These are phyloP conservation scores for Bubo bubo DNA, from an alignment of 2,113 vertebrate species.

Conservation along the genomic window DNA sequence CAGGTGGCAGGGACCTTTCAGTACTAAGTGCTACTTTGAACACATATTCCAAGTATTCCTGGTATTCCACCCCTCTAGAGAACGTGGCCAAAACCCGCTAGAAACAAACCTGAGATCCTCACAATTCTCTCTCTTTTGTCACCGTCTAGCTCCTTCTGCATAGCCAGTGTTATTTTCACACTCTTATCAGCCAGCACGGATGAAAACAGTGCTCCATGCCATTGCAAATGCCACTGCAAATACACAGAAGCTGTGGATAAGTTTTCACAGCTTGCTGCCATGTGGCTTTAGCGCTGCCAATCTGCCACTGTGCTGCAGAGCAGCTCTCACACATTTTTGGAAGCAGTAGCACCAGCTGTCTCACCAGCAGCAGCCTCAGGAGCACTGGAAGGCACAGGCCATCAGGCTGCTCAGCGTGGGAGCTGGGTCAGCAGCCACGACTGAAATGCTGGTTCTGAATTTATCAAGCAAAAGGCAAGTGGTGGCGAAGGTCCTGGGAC, in stretches of 20 bases:
- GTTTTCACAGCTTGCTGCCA: slow-evolving; percentile 27
- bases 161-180: not conserved
- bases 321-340: not conserved
- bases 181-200: not conserved
- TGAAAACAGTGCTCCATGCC: not conserved
- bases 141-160: not conserved
- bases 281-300: slow-evolving; percentile 26
- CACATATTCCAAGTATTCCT: not conserved
- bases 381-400: not conserved
- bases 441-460: not conserved
- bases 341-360: not conserved
- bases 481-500: not conserved
- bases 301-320: not conserved
- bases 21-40: not conserved
- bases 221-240: slow-evolving; percentile 16
- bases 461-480: not conserved
- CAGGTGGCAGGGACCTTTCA: not conserved
- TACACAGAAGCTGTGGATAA: slow-evolving; percentile 23
- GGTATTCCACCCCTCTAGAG: not conserved
- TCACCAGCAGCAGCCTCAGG: not conserved
- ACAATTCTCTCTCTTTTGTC: not conserved
- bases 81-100: not conserved
- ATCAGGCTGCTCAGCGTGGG: not conserved
- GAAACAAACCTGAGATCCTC: not conserved
- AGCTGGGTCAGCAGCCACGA: not conserved